phyloP scores from a whole-genome alignment of 1,140 invertebrate genomes.

The Aporrectodea caliginosa region DNA sequence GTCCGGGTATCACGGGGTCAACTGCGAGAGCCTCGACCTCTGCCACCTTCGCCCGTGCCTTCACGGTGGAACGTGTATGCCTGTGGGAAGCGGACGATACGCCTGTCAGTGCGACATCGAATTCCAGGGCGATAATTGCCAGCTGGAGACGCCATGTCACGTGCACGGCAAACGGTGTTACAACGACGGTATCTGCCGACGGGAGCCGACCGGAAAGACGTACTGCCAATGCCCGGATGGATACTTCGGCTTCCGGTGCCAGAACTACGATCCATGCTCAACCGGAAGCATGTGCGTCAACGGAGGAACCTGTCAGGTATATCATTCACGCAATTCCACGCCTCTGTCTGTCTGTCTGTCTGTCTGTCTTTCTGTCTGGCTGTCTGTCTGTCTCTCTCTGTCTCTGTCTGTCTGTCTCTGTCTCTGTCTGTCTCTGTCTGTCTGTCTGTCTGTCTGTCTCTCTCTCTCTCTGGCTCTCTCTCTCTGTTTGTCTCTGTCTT shows the following conservation, averaged over 20 bases:
- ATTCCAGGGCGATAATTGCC: slow-evolving; percentile 38
- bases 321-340: too few species aligned
- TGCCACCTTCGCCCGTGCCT: slow-evolving; percentile 38
- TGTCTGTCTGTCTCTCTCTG: too few species aligned
- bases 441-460: too few species aligned
- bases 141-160: neutral
- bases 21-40: slow-evolving; percentile 24
- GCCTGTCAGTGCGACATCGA: slow-evolving; percentile 7
- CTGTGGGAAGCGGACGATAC: slow-evolving; percentile 21
- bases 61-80: slow-evolving; percentile 42
- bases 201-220: neutral
- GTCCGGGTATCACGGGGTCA: slow-evolving; percentile 26
- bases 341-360: too few species aligned
- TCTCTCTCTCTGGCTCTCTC: too few species aligned
- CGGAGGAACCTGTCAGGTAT: slow-evolving; percentile 13
- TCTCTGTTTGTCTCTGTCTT: too few species aligned
- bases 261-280: slow-evolving; percentile 24
- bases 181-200: neutral
- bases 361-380: too few species aligned
- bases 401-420: too few species aligned
- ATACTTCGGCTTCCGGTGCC: slow-evolving; percentile 24
- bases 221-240: slow-evolving; percentile 23
- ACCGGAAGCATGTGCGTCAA: neutral
- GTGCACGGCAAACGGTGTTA: neutral
- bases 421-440: too few species aligned